These are phyloP conservation scores for Xenopus petersii DNA, from an alignment of 2,797 vertebrate species.

Conservation along the genomic window DNA sequence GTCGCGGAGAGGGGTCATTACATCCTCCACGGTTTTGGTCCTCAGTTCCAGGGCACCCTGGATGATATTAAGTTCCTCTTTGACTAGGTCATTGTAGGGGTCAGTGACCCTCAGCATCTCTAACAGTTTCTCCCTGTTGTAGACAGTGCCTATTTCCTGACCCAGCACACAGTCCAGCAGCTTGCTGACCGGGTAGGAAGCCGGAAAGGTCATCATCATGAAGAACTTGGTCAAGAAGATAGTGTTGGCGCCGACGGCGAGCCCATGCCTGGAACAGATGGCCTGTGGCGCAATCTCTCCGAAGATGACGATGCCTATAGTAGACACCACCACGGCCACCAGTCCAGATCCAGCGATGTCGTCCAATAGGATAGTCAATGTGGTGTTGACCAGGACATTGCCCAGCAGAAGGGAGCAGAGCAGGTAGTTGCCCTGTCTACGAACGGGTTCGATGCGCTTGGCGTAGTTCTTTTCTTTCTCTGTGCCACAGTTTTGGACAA, in stretches of 20 bases:
- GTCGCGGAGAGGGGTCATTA: slow-evolving; percentile 94
- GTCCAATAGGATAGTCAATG: slow-evolving; percentile 93
- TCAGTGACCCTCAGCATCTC: slow-evolving; percentile 98
- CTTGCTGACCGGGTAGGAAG: slow-evolving; percentile 96
- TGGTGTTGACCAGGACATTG: slow-evolving; percentile 97
- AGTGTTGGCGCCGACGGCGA: slow-evolving; percentile 96
- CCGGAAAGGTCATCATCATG: slow-evolving; percentile 98
- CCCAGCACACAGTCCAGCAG: slow-evolving; percentile 94
- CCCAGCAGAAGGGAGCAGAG: slow-evolving; percentile 95
- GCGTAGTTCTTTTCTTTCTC: slow-evolving; percentile 95
- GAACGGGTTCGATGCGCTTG: slow-evolving; percentile 92
- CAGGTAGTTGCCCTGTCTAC: slow-evolving; percentile 95
- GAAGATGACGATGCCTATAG: slow-evolving; percentile 97
- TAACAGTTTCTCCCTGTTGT: slow-evolving; percentile 95
- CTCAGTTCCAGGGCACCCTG: slow-evolving; percentile 95
- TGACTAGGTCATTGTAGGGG: slow-evolving; percentile 96
- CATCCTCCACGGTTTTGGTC: slow-evolving; percentile 97
- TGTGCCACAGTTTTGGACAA: slow-evolving; percentile 98
- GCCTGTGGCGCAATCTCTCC: slow-evolving; percentile 98
- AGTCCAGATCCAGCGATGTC: slow-evolving; percentile 94
- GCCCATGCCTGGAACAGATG: slow-evolving; percentile 94
- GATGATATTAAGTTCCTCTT: slow-evolving; percentile 98
- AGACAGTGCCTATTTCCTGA: slow-evolving; percentile 97
- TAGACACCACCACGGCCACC: slow-evolving; percentile 96
- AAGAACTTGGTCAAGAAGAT: slow-evolving; percentile 98